Conservation (phyloP, 1,140 invertebrate species). For the Lysiphlebus fabarum region DNA sequence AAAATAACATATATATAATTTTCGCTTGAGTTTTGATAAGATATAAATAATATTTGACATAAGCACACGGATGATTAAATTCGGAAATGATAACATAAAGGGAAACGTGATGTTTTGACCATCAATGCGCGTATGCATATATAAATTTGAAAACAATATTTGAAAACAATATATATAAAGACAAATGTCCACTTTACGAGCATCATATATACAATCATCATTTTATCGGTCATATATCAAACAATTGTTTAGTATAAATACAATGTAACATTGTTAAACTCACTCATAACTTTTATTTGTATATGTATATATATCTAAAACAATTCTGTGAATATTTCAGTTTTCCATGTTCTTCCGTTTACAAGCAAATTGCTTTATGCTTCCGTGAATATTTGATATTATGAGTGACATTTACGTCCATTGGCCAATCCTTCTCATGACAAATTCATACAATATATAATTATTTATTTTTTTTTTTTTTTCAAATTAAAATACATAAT, state of each 20-base stretch:
- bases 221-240: slow-evolving; percentile 54
- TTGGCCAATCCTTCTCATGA: slow-evolving; percentile 23
- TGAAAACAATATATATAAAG: not conserved
- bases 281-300: slow-evolving; percentile 1
- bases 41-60: not conserved
- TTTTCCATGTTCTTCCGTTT: slow-evolving; percentile 29
- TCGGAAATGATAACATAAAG: not conserved
- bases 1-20: too few relatives aligned
- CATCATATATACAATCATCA: slow-evolving; percentile 48
- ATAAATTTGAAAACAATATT: slow-evolving; percentile 43
- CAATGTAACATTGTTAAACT: slow-evolving; percentile 7
- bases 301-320: too few relatives aligned
- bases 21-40: too few relatives aligned
- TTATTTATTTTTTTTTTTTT: too few relatives aligned
- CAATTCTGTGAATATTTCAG: slow-evolving; percentile 15
- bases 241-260: slow-evolving; percentile 44
- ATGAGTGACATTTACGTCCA: slow-evolving; percentile 49
- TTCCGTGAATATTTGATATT: slow-evolving; percentile 51
- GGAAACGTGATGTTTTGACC: too few relatives aligned
- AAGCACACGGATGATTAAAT: not conserved
- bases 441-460: slow-evolving; percentile 7
- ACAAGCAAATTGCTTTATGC: slow-evolving; percentile 47
- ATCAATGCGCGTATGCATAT: slow-evolving; percentile 6
- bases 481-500: too few relatives aligned
- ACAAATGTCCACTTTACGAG: too few relatives aligned